A percentile compares a stretch with the other conserved stretches of the same genome.
Conservation (phyloP, 2,888 invertebrate species). For the Scotopteryx bipunctaria region DNA sequence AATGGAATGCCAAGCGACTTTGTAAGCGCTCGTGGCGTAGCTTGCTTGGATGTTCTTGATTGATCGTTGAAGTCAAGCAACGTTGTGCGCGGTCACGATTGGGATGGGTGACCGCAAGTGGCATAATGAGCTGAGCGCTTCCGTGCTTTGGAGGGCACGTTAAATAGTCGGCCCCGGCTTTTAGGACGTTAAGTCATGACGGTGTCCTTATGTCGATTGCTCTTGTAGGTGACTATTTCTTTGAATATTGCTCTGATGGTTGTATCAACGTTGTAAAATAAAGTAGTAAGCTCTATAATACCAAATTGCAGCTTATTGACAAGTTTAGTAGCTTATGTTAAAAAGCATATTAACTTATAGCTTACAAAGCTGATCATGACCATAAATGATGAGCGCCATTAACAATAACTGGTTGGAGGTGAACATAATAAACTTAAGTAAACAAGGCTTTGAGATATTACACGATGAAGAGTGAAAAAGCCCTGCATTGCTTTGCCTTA, state of each 20-base stretch:
- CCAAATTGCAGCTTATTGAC: slow-evolving; percentile 23
- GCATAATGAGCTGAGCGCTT: no score
- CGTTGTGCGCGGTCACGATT: no score
- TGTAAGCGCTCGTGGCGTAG: no score
- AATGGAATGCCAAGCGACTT: no score
- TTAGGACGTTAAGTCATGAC: no score
- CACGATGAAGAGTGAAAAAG: slow-evolving; percentile 51
- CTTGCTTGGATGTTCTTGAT: no score
- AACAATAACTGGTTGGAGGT: slow-evolving; percentile 25
- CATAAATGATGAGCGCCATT: slow-evolving; percentile 24
- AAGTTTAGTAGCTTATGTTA: slow-evolving; percentile 10
- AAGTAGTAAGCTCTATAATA: slow-evolving; percentile 6
- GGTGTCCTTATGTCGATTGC: no score
- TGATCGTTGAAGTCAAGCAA: no score
- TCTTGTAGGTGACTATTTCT: neutral
- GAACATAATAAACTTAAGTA: slow-evolving; percentile 29
- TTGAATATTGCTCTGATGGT: neutral
- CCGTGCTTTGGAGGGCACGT: no score
- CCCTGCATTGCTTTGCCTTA: slow-evolving; percentile 55
- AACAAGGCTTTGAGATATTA: slow-evolving; percentile 47
- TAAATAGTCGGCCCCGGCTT: no score
- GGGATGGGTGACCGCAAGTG: no score
- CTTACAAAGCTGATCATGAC: slow-evolving; percentile 27
- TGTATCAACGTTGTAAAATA: slow-evolving; percentile 14
- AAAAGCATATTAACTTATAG: slow-evolving; percentile 20